Base-by-base conservation (phyloP, 2,888 invertebrate species). In the Bellardia pandia region DNA sequence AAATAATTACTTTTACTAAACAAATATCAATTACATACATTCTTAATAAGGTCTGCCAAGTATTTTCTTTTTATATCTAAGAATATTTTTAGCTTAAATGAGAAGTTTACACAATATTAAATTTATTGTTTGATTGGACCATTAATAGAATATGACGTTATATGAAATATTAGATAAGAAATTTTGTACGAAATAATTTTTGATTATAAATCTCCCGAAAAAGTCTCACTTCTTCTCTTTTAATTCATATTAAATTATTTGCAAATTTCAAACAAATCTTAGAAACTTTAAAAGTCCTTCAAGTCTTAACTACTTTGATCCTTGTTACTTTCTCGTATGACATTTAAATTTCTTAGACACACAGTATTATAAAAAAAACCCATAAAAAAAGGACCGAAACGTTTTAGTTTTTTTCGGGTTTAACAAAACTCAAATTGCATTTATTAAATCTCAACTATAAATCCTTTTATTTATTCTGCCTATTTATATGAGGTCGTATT, bases 391-490 rank as follows among this genome's bases (percentile, higher is more conserved):
- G 7, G n/a, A 51, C 14, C 2, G n/a, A 51, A 14, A 11, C 45
- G 45, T 45, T 45, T 45, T 13, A 2, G 3, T 16, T n/a, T 6
- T n/a, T 13, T n/a, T 48, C 51, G 1, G 5, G n/a, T 51, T 51
- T 51, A n/a, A 51, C 51, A 51, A n/a, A 51, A 51, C 56, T 56
- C 23, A 56, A 56, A 56, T 56, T 56, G 56, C 68, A 68, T 53
- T 68, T 53, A 69, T 69, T 60, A 60, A 78, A 78, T 79, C 69
- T 58, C 37, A 37, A 40, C 69, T 68, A 60, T 79, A 71, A 71
- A 71, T 79, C 62, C 51, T 45, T 79, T 79, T 71, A 45, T 71
- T 69, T 37, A 69, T 78, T 62, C 62, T 71, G 13, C 8, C 53
- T 53, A n/a, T 3, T 13, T 45, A 45, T 45, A 45, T 45, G 45